Evolutionary conservation across 2,113 vertebrate genomes (phyloP).

Genomic region (Cyphomyrus plagiostoma): DNA sequence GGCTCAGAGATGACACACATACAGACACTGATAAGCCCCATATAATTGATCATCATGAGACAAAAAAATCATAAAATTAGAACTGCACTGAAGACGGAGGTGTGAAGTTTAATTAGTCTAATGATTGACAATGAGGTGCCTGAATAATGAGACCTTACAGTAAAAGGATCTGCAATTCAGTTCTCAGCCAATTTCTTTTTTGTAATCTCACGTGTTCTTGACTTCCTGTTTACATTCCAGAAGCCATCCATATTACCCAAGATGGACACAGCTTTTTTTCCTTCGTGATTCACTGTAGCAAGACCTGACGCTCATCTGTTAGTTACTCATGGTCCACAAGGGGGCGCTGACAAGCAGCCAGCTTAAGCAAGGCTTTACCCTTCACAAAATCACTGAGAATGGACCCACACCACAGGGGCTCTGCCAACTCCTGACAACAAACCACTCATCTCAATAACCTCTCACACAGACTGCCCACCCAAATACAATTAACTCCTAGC

Average conservation of each 20-base stretch:
- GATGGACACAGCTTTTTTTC: background rate
- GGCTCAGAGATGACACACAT: background rate
- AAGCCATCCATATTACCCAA: background rate
- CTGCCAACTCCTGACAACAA: background rate
- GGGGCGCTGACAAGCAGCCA: conserved; percentile 32
- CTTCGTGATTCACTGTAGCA: background rate
- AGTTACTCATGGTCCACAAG: conserved; percentile 31
- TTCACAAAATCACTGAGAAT: background rate
- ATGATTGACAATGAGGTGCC: conserved; percentile 12
- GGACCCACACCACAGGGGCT: background rate
- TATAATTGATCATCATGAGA: conserved; percentile 11
- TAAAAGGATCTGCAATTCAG: background rate
- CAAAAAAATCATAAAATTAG: conserved; percentile 16
- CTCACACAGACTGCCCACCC: background rate
- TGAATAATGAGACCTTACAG: conserved; percentile 9
- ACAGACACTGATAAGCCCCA: conserved; percentile 8
- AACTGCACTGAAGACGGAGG: conserved; percentile 5
- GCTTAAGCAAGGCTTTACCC: background rate
- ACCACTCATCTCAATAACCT: conserved; percentile 1
- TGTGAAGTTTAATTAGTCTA: conserved; percentile 18
- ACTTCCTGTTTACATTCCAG: background rate
- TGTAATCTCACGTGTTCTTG: background rate
- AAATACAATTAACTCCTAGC: background rate
- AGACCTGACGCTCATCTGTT: background rate
- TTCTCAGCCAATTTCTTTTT: background rate